phyloP scores from a whole-genome alignment of 2,113 vertebrate species.

The Podarcis cretensis region DNA sequence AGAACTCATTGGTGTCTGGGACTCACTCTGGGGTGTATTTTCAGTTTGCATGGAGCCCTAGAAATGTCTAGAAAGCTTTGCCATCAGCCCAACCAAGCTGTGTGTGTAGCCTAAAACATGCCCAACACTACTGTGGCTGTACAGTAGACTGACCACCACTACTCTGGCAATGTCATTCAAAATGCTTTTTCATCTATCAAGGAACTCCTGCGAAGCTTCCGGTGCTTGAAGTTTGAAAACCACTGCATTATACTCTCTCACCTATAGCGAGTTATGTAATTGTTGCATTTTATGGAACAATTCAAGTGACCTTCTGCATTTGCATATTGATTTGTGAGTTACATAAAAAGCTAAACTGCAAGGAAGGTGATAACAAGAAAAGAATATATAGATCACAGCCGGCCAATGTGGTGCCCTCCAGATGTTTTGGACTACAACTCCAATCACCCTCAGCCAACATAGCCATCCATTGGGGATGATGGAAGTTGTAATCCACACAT shows the following conservation, averaged over 20 bases:
- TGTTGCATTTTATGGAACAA: neutral
- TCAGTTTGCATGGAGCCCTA: neutral
- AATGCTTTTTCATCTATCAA: neutral
- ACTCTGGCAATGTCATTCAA: neutral
- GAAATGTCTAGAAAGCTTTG: neutral
- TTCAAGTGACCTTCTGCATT: neutral
- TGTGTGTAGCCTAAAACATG: neutral
- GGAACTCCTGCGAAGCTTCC: neutral
- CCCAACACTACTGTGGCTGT: neutral
- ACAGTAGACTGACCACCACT: no score
- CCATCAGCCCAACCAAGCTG: neutral
- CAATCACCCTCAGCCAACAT: no score
- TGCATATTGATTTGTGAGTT: neutral
- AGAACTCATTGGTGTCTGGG: neutral
- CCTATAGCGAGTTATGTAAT: no score
- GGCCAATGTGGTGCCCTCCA: no score
- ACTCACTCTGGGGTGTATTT: neutral
- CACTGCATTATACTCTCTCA: neutral
- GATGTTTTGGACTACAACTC: no score
- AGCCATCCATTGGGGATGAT: no score
- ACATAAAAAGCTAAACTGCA: neutral
- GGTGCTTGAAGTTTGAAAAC: neutral
- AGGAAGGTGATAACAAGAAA: neutral
- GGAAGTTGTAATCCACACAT: no score
- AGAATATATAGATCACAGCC: neutral